These are phyloP conservation scores for Hymenopus coronatus DNA, from an alignment of 2,888 invertebrate genomes.

Conservation along the genomic window DNA sequence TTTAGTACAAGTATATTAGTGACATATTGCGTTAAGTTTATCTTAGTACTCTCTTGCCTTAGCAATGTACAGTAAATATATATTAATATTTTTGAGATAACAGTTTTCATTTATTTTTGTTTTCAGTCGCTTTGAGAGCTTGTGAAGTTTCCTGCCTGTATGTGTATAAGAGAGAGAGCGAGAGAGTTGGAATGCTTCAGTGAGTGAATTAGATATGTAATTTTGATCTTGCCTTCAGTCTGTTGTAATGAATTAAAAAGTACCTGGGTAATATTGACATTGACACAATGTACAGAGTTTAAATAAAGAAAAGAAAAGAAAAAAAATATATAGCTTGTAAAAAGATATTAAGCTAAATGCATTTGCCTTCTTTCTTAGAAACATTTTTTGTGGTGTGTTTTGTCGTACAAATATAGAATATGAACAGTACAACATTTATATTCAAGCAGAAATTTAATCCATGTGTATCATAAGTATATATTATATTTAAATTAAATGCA, in stretches of 20 bases:
- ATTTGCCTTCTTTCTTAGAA: slow-evolving; percentile 9
- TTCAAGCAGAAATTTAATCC: background rate
- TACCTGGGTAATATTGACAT: slow-evolving; percentile 21
- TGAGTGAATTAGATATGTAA: background rate
- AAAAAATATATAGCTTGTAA: background rate
- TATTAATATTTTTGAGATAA: background rate
- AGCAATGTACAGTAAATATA: background rate
- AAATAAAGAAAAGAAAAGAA: background rate
- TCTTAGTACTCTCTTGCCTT: background rate
- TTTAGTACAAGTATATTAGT: background rate
- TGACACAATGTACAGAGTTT: slow-evolving; percentile 24
- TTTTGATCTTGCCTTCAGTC: background rate
- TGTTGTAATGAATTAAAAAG: slow-evolving; percentile 16
- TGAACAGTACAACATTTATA: slow-evolving; percentile 12
- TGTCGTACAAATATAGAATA: slow-evolving; percentile 7
- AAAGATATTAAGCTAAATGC: slow-evolving; percentile 4
- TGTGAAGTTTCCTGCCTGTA: background rate
- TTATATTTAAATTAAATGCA: background rate
- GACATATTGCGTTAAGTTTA: background rate
- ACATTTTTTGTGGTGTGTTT: background rate
- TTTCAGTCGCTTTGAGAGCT: background rate
- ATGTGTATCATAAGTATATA: background rate
- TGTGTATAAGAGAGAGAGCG: background rate
- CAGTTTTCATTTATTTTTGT: background rate
- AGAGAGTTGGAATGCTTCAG: background rate